Evolutionary conservation across 1,140 invertebrate genomes (phyloP).

Genomic region (Neodiprion fabricii): DNA sequence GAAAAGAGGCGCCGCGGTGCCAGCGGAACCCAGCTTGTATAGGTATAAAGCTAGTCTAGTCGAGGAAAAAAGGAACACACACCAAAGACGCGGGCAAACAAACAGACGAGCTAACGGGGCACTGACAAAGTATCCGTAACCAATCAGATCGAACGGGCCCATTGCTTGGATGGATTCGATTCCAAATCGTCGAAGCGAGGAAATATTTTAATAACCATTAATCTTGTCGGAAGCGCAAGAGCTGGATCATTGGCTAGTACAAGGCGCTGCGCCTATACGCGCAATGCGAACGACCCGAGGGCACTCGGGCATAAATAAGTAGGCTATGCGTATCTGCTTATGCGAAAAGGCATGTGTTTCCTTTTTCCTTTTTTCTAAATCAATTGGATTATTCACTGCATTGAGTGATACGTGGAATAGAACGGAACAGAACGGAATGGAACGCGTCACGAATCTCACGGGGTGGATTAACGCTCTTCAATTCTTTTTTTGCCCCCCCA

Average conservation of each 20-base stretch:
- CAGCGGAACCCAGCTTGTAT: too few species aligned
- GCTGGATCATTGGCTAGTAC: not conserved
- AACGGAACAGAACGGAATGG: not conserved
- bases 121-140: constrained; percentile 1
- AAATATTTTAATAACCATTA: constrained; percentile 6
- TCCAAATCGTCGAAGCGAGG: not conserved
- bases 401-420: not conserved
- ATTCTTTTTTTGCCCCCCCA: too few species aligned
- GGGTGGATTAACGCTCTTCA: too few species aligned
- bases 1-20: too few species aligned
- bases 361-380: not conserved
- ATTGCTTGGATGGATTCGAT: not conserved
- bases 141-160: not conserved
- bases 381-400: not conserved
- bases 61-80: not conserved
- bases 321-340: not conserved
- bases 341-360: not conserved
- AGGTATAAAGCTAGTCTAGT: too few species aligned
- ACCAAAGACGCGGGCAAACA: not conserved
- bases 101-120: not conserved
- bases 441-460: not conserved
- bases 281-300: not conserved
- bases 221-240: not conserved
- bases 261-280: not conserved
- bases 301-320: constrained; percentile 1